Conservation (phyloP, 2,113 vertebrate genomes). For the Phyllostomus hastatus region DNA sequence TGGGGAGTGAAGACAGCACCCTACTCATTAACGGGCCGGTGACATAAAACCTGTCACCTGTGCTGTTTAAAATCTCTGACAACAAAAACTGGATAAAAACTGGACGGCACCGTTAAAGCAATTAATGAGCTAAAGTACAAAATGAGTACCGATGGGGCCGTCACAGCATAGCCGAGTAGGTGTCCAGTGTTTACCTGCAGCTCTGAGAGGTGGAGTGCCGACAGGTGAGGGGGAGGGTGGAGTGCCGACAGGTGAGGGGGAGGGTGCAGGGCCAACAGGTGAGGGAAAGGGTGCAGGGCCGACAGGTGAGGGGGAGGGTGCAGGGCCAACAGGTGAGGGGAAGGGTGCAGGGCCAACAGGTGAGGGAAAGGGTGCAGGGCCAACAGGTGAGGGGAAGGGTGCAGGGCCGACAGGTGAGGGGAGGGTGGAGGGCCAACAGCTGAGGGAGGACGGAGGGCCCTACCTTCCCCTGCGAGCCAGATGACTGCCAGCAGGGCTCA, state of each 20-base stretch:
- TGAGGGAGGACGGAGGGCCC: not conserved
- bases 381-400: too few species aligned
- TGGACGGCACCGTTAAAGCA: not conserved
- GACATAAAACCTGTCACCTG: not conserved
- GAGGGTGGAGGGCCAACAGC: too few species aligned
- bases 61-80: not conserved
- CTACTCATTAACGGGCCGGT: not conserved
- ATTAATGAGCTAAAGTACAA: conserved; percentile 4
- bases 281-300: too few species aligned
- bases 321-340: too few species aligned
- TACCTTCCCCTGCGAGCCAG: conserved; percentile 98
- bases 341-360: too few species aligned
- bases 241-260: too few species aligned
- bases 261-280: too few species aligned
- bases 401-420: too few species aligned
- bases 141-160: not conserved
- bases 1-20: not conserved
- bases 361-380: too few species aligned
- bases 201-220: not conserved
- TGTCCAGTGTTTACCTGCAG: not conserved
- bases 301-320: too few species aligned
- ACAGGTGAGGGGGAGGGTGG: too few species aligned
- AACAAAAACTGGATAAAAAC: not conserved
- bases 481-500: conserved; percentile 98
- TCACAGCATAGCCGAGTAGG: not conserved